Base-by-base conservation (phyloP, 1,140 invertebrate species). In the Venturia canescens region DNA sequence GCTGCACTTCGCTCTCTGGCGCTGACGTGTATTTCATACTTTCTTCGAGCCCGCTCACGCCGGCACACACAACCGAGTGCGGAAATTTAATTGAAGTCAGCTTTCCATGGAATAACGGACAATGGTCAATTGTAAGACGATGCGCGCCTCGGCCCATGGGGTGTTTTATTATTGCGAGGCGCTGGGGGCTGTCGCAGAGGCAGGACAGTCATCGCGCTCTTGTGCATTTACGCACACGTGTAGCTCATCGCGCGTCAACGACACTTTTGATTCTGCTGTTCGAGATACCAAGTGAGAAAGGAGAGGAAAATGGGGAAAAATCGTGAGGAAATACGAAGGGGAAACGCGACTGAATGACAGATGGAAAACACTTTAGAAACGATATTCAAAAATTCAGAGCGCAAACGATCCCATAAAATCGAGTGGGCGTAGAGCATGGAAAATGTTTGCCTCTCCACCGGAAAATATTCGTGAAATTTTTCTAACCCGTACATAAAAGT, bases 161-260 rank as follows among this genome's bases (percentile, higher is more conserved):
- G 89, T 89, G 89, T 88, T 90, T 90, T 90, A 90, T 90, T 90
- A 85, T 89, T 86, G 88, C 86, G 50, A 85, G 80, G 74, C 70
- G 53, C 82, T 83, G 83, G 80, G 82, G 80, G 80, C 70, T 74
- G 80, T 63, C 27, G 34, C 71, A 57, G 34, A 26, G 21, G 69
- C 63, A 72, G 72, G 63, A 38, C 78, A 78, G 74, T 80, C 80
- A 80, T 44, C 38, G 38, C 38, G 7, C 11, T 44, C 11, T 13
- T 44, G n/a, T 44, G 13, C 38, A 44, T 13, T 11, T 11, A 44
- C 7, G 9, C 34, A 34, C 34, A 34, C 34, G 34, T 9, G 13
- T 44, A 44, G 7, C 80, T 83, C 71, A 82, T 75, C 79, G 81
- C 78, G 50, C 50, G 29, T 31, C 63, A 63, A 13, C 67, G 29